phyloP scores from a whole-genome alignment of 2,888 invertebrate species.

The Tortrix viridana region DNA sequence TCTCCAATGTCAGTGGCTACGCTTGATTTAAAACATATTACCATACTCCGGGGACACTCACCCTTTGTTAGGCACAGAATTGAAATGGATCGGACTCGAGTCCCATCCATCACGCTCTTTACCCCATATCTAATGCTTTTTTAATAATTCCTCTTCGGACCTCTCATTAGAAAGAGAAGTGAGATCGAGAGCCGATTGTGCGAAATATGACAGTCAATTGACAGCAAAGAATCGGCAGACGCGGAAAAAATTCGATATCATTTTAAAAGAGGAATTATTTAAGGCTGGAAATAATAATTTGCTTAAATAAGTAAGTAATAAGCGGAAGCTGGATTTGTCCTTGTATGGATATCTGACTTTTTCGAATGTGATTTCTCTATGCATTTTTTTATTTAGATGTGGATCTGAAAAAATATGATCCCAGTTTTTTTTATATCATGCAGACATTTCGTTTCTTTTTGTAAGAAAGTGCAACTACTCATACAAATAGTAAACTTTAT shows the following conservation, averaged over 20 bases:
- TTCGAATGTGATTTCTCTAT: too few relatives aligned
- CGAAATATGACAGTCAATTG: slow-evolving; percentile 78
- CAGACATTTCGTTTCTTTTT: too few relatives aligned
- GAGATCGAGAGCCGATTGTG: slow-evolving; percentile 71
- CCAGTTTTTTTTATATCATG: too few relatives aligned
- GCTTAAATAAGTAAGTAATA: too few relatives aligned
- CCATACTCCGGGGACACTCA: slow-evolving; percentile 70
- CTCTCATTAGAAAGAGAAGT: slow-evolving; percentile 68
- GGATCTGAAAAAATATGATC: too few relatives aligned
- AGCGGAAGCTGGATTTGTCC: too few relatives aligned
- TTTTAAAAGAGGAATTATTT: slow-evolving; percentile 49
- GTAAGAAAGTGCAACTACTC: too few relatives aligned
- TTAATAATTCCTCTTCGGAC: slow-evolving; percentile 78
- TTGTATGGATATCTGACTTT: too few relatives aligned
- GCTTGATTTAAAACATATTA: slow-evolving; percentile 66
- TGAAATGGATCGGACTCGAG: slow-evolving; percentile 82
- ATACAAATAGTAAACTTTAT: too few relatives aligned
- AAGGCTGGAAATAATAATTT: not conserved
- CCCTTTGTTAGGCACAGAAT: slow-evolving; percentile 73
- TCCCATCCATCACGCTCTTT: slow-evolving; percentile 79
- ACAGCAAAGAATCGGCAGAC: slow-evolving; percentile 55
- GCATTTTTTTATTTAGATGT: too few relatives aligned
- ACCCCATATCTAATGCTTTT: slow-evolving; percentile 80
- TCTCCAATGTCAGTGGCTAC: slow-evolving; percentile 49
- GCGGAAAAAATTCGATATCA: slow-evolving; percentile 45